phyloP scores from a whole-genome alignment of 2,113 vertebrate genomes.

The Dolichallabes microphthalmus region DNA sequence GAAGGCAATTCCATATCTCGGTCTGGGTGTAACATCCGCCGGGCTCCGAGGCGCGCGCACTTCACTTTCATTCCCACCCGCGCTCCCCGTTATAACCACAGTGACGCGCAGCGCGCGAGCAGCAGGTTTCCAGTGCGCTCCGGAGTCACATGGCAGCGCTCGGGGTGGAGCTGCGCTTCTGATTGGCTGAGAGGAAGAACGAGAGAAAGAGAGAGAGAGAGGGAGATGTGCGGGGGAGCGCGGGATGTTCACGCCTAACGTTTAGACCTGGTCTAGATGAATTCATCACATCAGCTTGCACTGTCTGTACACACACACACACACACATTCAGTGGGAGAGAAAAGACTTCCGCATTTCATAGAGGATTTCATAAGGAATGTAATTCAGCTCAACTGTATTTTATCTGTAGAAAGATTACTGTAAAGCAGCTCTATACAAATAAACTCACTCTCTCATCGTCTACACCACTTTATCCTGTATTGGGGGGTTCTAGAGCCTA shows the following conservation, averaged over 20 bases:
- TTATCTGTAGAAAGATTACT: too few relatives aligned
- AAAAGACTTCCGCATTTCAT: too few relatives aligned
- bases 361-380: too few relatives aligned
- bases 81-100: constrained; percentile 50
- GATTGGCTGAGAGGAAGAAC: constrained; percentile 55
- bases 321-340: too few relatives aligned
- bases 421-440: too few relatives aligned
- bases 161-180: constrained; percentile 44
- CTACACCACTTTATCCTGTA: too few relatives aligned
- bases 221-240: constrained; percentile 48
- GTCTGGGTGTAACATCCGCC: constrained; percentile 54
- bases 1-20: constrained; percentile 50
- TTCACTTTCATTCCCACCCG: constrained; percentile 40
- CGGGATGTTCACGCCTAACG: not conserved
- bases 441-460: too few relatives aligned
- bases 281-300: not conserved
- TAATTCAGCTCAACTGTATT: too few relatives aligned
- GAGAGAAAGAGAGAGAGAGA: constrained; percentile 44
- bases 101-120: constrained; percentile 52
- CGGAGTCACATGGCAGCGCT: constrained; percentile 66
- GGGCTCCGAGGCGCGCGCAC: not conserved
- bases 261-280: not conserved
- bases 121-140: constrained; percentile 64
- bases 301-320: not conserved
- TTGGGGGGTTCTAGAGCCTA: too few relatives aligned